These are phyloP conservation scores for Dinocampus coccinellae DNA, from an alignment of 2,888 invertebrate genomes.

Conservation along the genomic window DNA sequence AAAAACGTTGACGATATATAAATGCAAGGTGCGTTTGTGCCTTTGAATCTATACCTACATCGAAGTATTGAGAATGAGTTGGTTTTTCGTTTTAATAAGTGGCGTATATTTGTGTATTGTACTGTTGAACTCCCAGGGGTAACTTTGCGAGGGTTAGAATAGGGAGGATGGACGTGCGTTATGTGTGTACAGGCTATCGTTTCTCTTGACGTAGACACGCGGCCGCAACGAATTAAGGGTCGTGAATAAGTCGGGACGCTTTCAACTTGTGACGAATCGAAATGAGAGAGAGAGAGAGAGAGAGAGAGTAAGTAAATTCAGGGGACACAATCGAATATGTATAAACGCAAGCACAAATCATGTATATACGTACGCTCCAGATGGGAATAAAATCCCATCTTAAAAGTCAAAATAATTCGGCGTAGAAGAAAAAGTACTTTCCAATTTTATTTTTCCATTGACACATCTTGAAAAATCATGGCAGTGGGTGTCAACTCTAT, in stretches of 20 bases:
- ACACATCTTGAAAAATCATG: neutral
- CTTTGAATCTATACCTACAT: neutral
- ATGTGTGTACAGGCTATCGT: neutral
- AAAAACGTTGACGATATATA: constrained; percentile 15
- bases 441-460: neutral
- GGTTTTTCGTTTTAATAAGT: constrained; percentile 15
- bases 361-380: neutral
- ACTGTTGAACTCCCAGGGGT: neutral
- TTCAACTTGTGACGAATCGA: constrained; percentile 32
- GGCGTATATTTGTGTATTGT: constrained; percentile 4
- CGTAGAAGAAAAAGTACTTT: neutral
- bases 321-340: neutral
- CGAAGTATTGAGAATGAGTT: constrained; percentile 26
- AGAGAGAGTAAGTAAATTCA: too few species aligned
- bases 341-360: neutral
- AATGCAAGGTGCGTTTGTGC: constrained; percentile 3
- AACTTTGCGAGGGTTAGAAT: neutral
- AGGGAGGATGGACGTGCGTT: constrained; percentile 9
- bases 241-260: constrained; percentile 20
- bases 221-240: constrained; percentile 49
- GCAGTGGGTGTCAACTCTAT: constrained; percentile 15
- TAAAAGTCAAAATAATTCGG: neutral
- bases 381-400: neutral
- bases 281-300: constrained; percentile 2
- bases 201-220: constrained; percentile 33